Evolutionary conservation across 2,113 vertebrate genomes (phyloP), one percentile per base, ranked within the genome.

Genomic region (Struthidea cinerea): DNA sequence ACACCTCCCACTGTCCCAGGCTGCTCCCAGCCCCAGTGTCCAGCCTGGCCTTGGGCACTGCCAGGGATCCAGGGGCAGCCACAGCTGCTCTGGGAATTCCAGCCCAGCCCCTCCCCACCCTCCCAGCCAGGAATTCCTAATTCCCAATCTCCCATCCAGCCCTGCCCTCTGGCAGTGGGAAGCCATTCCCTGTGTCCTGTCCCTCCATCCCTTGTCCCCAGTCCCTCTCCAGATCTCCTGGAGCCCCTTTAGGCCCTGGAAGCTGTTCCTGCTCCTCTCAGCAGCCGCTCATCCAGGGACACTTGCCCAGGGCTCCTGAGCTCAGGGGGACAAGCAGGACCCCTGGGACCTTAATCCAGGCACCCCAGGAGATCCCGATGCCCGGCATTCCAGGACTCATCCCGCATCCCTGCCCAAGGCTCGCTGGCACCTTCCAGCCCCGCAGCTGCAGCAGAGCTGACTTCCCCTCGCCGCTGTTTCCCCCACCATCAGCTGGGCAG

Each of bases 381-480:
- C 49, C 42, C 67, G 19, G 1, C 0, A 8, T 23, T 9, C 64
- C 8, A 1, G 23, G 50, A 23, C 26, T 16, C 37, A 22, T 2
- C 15, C 37, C 16, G 1, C 23, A 15, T 26, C 41, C 69, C 37
- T 15, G 1, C 7, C 7, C 50, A 16, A 16, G 35, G 2, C 3
- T 0, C 39, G 3, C 24, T 0, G 1, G 11, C 24, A 22, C 46
- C 55, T 24, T 23, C 42, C 47, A 1, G 7, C 73, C 16, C 4
- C 1, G 7, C 57, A 13, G 24, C 50, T 37, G 47, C 46, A 24
- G 60, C 3, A 28, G 16, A 39, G 13, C 2, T 42, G 21, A 22
- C 7, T 30, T 30, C 35, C 5, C 30, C 18, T 1, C 60, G 35
- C 28, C 47, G 2, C 60, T 30, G 11, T 67, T 53, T 70, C 32